phyloP scores from a whole-genome alignment of 2,888 invertebrate genomes.

The Cephus pulcher region DNA sequence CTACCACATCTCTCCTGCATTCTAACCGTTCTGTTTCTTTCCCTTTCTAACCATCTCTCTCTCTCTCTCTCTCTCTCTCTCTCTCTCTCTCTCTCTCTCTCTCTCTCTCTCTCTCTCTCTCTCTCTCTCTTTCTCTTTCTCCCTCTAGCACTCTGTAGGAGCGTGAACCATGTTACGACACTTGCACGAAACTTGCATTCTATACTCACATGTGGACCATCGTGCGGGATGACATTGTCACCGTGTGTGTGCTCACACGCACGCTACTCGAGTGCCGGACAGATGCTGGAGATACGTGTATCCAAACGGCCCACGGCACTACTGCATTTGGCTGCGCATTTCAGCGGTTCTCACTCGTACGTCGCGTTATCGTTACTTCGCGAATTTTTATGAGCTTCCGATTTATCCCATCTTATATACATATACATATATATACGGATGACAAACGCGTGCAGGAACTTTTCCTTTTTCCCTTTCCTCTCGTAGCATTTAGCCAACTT shows the following conservation, averaged over 20 bases:
- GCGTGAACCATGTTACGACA: constrained; percentile 1
- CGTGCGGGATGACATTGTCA: constrained; percentile 16
- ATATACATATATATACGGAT: too few species aligned
- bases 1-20: background rate
- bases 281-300: constrained; percentile 19
- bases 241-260: constrained; percentile 7
- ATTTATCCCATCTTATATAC: background rate
- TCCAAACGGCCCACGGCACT: constrained; percentile 18
- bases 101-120: constrained; percentile 11
- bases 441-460: too few species aligned
- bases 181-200: constrained; percentile 3
- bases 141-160: background rate
- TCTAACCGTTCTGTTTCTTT: background rate
- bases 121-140: background rate
- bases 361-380: background rate
- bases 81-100: too few species aligned
- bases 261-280: constrained; percentile 13
- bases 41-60: constrained; percentile 5
- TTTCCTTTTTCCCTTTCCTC: too few species aligned
- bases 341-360: constrained; percentile 21
- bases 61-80: too few species aligned
- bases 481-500: too few species aligned
- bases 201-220: background rate
- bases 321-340: constrained; percentile 16
- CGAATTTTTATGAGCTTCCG: background rate